These are phyloP conservation scores for Austrolebias charrua DNA, from an alignment of 2,797 vertebrate genomes.

Conservation along the genomic window DNA sequence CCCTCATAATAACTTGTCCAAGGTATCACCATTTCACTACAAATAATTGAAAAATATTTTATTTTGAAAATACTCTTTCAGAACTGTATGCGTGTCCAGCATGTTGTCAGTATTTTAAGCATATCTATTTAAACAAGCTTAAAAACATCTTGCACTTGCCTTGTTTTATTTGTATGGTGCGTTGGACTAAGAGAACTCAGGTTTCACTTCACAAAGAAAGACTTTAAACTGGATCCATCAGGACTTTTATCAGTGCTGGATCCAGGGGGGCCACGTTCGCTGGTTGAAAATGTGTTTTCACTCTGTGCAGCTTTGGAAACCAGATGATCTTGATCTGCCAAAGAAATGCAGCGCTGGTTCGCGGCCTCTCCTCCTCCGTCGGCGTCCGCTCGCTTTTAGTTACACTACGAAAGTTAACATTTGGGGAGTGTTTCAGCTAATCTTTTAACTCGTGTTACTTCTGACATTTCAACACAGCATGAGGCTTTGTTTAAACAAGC, in stretches of 20 bases:
- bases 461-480: not conserved
- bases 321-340: constrained; percentile 52
- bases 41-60: too few relatives aligned
- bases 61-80: too few relatives aligned
- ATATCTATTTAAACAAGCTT: too few relatives aligned
- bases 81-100: too few relatives aligned
- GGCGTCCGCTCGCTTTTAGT: not conserved
- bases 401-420: constrained; percentile 6
- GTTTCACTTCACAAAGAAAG: too few relatives aligned
- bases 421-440: not conserved
- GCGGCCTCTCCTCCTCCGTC: constrained; percentile 10
- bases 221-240: not conserved
- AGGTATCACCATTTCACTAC: too few relatives aligned
- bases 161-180: too few relatives aligned
- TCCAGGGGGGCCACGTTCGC: not conserved
- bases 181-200: too few relatives aligned
- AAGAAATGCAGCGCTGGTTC: not conserved
- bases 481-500: not conserved
- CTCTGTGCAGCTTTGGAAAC: constrained; percentile 22
- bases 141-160: too few relatives aligned
- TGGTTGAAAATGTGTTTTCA: constrained; percentile 20
- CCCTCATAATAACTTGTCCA: too few relatives aligned
- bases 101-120: too few relatives aligned
- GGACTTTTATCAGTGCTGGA: not conserved
- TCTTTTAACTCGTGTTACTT: not conserved